A percentile compares a stretch with the other conserved stretches of the same genome.
Evolutionary conservation across 2,113 vertebrate species (phyloP).

Genomic region (Ploceus nigricollis): DNA sequence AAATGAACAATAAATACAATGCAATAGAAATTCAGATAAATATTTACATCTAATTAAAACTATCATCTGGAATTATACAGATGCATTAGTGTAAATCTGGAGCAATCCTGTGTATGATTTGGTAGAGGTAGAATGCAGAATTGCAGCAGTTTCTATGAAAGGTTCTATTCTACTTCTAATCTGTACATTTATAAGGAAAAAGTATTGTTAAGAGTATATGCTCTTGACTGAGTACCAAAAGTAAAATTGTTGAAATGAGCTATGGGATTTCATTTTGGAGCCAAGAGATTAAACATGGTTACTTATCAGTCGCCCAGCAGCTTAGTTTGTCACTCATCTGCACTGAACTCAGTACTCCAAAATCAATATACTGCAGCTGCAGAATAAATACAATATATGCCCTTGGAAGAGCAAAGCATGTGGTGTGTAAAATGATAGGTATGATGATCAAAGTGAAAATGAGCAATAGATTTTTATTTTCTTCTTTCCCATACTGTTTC

Average conservation of each 20-base stretch:
- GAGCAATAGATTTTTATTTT: constrained; percentile 43
- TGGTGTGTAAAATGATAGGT: constrained; percentile 18
- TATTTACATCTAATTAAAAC: neutral
- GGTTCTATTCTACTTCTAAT: neutral
- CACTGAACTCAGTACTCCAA: neutral
- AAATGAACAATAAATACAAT: neutral
- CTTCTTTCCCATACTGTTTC: neutral
- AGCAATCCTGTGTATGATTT: neutral
- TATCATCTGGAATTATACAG: neutral
- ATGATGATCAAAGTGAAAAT: constrained; percentile 21
- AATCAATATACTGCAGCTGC: neutral
- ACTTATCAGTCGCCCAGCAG: neutral
- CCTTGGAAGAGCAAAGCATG: constrained; percentile 26
- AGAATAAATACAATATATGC: constrained; percentile 1
- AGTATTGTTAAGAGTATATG: neutral
- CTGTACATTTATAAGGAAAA: neutral
- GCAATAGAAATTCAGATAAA: neutral
- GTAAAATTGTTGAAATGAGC: constrained; percentile 1
- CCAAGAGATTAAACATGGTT: neutral
- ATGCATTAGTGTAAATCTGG: neutral
- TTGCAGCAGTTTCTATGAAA: neutral
- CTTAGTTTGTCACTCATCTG: constrained; percentile 7
- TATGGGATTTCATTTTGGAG: neutral
- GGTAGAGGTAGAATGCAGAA: neutral
- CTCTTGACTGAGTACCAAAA: neutral